Evolutionary conservation across 2,888 invertebrate genomes (phyloP).

Genomic region (Apamea epomidion): DNA sequence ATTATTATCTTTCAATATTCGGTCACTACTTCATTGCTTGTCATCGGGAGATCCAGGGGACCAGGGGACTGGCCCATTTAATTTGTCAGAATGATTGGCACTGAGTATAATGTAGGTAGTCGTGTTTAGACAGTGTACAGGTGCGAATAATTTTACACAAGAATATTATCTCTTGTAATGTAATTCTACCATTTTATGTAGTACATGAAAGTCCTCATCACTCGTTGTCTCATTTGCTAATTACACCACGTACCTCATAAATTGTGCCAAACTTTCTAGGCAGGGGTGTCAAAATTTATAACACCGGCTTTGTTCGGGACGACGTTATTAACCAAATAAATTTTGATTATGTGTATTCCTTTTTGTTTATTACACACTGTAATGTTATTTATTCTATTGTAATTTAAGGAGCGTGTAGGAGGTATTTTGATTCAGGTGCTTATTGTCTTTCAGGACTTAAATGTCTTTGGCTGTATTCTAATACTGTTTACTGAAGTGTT

Average conservation of each 20-base stretch:
- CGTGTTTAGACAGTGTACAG: neutral
- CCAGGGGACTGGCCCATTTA: neutral
- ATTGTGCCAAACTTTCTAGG: constrained; percentile 62
- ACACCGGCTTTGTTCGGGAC: constrained; percentile 57
- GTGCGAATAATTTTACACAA: neutral
- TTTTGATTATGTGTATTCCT: constrained; percentile 67
- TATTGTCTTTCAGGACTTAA: constrained; percentile 32
- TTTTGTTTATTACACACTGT: constrained; percentile 58
- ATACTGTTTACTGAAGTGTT: constrained; percentile 8
- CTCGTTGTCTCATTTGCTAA: constrained; percentile 55
- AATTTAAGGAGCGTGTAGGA: constrained; percentile 23
- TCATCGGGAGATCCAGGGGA: neutral
- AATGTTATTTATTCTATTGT: constrained; percentile 49
- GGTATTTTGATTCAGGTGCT: constrained; percentile 45
- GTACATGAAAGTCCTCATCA: constrained; percentile 40
- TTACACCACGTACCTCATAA: constrained; percentile 60
- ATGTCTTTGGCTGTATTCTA: constrained; percentile 10
- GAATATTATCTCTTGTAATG: constrained; percentile 30
- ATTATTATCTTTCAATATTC: neutral
- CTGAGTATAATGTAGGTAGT: neutral
- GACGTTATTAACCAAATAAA: constrained; percentile 70
- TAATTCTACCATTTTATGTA: constrained; percentile 15
- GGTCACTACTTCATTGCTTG: neutral
- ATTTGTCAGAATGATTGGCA: constrained; percentile 23
- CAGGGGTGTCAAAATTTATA: constrained; percentile 66